Base-by-base conservation (phyloP, 2,113 vertebrate species). In the Sander vitreus region DNA sequence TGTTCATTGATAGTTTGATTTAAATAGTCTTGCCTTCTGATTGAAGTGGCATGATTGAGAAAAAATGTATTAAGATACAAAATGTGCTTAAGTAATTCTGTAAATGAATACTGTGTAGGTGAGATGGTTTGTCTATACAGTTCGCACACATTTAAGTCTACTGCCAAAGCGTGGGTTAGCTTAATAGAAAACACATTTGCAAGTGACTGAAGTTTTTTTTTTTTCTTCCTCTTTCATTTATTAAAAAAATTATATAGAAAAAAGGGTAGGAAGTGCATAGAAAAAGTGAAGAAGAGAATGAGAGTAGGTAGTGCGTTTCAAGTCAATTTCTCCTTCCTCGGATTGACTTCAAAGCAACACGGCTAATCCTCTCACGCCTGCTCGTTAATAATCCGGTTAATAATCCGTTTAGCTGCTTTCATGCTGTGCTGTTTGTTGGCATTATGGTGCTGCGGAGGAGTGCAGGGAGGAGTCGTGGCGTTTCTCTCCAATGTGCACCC, bases 311-410 rank as follows among this genome's bases (percentile, higher is more conserved):
- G 23, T 16, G 68, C 12, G 53, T 91, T 94, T 84, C 91, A 92
- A 94, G 91, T 94, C 84, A 91, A 89, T 90, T 93, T 91, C 84
- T 87, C 63, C 78, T 90, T 91, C 73, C 78, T 85, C 88, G 88
- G 88, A 93, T 88, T 92, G 88, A 95, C 93, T 94, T 95, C 94
- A 95, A 95, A 95, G 94, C 89, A 86, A 90, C 89, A 93, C 39
- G 50, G 87, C 88, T 95, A 95, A 96, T 95, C 94, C 93, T 92
- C 91, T 92, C 87, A 92, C 66, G 86, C 90, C 87, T 86, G 91
- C 90, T 91, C 91, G 75, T 95, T 94, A 95, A 94, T 95, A 95
- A 95, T 95, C 94, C 93, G 64, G 80, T 94, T 94, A 95, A 91
- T 95, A 95, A 95, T 95, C 94, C 92, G 69, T 93, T 95, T 94